Percentiles rank a stretch among this genome's conserved stretches.
These are phyloP conservation scores for Tretioscincus oriximinensis DNA, from an alignment of 2,113 vertebrate genomes.

Conservation along the genomic window DNA sequence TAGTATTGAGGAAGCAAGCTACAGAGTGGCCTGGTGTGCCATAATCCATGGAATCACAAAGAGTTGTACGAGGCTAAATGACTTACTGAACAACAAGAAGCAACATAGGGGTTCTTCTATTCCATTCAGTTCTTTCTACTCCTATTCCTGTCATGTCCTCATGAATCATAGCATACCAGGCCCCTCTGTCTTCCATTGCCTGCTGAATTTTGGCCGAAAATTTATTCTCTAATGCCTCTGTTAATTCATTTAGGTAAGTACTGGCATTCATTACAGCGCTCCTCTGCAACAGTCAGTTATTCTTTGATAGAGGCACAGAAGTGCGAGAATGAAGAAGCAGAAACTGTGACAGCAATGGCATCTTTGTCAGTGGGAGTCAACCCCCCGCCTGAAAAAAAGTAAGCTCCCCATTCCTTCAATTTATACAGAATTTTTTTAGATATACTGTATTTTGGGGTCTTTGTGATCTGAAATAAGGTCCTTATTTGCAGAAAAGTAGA, in stretches of 20 bases:
- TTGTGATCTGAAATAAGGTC: not conserved
- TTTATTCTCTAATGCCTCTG: conserved; percentile 19
- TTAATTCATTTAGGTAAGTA: conserved; percentile 82
- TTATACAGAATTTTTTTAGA: not conserved
- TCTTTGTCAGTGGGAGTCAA: conserved; percentile 92
- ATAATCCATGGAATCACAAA: no score
- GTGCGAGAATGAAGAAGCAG: conserved; percentile 89
- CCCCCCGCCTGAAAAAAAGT: conserved; percentile 86
- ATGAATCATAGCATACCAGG: no score
- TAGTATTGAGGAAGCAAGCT: no score
- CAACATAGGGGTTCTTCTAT: no score
- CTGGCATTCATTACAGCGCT: conserved; percentile 89
- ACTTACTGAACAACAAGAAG: no score
- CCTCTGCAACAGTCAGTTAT: conserved; percentile 79
- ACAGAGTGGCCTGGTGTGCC: no score
- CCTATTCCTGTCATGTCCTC: no score
- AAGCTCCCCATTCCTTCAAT: conserved; percentile 5
- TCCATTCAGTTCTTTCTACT: no score
- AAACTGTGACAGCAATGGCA: conserved; percentile 96
- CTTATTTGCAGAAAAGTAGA: not conserved
- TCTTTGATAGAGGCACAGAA: conserved; percentile 89
- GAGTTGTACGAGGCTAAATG: no score
- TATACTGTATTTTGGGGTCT: not conserved
- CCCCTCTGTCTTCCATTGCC: no score
- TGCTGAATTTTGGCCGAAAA: no score